Percentiles rank a stretch among this genome's conserved stretches.
phyloP scores from a whole-genome alignment of 2,113 vertebrate genomes.

The Buteo buteo region DNA sequence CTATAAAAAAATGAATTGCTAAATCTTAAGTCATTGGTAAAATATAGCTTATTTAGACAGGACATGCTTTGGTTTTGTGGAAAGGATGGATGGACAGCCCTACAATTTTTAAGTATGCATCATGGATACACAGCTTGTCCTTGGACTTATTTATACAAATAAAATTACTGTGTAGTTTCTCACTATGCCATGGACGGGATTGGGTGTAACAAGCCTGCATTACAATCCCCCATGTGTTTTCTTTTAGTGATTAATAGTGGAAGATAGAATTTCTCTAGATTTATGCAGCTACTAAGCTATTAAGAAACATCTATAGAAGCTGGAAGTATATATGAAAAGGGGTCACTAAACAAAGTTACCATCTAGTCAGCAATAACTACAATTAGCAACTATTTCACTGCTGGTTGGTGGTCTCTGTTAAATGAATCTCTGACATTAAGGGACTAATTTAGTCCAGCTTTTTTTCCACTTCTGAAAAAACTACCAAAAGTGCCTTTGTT shows the following conservation, averaged over 20 bases:
- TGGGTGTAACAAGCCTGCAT: accelerated
- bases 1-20: background rate
- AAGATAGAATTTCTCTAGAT: background rate
- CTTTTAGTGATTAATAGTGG: background rate
- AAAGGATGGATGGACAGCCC: background rate
- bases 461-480: background rate
- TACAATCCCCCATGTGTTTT: background rate
- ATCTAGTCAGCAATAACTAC: background rate
- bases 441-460: background rate
- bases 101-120: background rate
- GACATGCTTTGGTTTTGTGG: background rate
- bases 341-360: background rate
- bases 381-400: background rate
- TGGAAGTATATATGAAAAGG: background rate
- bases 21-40: background rate
- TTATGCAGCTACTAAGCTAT: background rate
- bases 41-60: background rate
- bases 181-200: background rate
- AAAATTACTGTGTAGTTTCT: background rate
- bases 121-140: background rate
- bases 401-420: background rate
- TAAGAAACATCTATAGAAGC: background rate
- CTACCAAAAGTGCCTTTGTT: background rate
- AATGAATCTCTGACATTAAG: background rate
- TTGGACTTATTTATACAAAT: background rate